Percentiles rank a stretch among this genome's conserved stretches.
phyloP scores from a whole-genome alignment of 2,888 invertebrate species.

The Netelia virgata region DNA sequence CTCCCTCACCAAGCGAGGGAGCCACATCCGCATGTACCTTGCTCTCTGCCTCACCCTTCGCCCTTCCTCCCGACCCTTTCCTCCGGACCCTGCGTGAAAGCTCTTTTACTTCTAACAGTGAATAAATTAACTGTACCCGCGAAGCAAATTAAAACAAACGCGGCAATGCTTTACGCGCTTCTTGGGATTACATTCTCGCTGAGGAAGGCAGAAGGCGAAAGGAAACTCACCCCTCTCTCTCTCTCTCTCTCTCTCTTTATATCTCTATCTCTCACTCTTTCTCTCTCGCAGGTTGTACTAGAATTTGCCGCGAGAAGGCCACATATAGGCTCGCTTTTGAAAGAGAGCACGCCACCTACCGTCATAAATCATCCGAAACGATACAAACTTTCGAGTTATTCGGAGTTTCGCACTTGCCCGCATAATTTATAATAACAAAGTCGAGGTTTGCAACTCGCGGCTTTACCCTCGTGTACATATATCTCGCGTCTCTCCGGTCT shows the following conservation, averaged over 20 bases:
- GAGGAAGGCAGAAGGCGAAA: constrained; percentile 55
- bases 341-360: constrained; percentile 40
- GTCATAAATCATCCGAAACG: constrained; percentile 66
- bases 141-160: constrained; percentile 75
- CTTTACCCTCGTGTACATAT: constrained; percentile 37
- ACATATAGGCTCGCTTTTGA: constrained; percentile 18
- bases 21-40: constrained; percentile 43
- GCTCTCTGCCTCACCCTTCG: constrained; percentile 9
- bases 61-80: not conserved
- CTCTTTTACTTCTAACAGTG: constrained; percentile 74
- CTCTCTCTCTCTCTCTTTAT: constrained; percentile 9
- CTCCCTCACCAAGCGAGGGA: constrained; percentile 31
- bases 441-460: constrained; percentile 26
- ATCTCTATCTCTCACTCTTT: constrained; percentile 2
- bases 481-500: constrained; percentile 15
- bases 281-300: not conserved
- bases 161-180: constrained; percentile 70
- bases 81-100: constrained; percentile 47
- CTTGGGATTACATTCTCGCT: constrained; percentile 68
- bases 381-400: constrained; percentile 67
- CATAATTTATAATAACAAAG: constrained; percentile 66
- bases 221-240: constrained; percentile 43
- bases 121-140: constrained; percentile 73
- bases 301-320: constrained; percentile 29
- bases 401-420: constrained; percentile 64